phyloP scores from a whole-genome alignment of 2,888 invertebrate species.

The Sthenelais limicola region DNA sequence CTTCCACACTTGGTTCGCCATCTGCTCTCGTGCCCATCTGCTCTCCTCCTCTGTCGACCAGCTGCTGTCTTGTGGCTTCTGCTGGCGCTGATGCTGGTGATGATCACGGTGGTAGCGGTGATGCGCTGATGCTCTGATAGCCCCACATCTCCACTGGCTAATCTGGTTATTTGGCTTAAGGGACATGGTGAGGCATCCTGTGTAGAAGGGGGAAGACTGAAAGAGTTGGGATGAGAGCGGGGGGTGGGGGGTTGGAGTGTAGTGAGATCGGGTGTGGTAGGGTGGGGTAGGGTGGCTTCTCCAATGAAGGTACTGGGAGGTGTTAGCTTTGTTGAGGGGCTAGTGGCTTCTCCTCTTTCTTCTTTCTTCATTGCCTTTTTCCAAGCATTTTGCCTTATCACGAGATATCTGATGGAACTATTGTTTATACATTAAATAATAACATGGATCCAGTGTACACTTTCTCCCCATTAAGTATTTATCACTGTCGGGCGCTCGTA shows the following conservation, averaged over 20 bases:
- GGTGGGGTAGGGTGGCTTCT: background rate
- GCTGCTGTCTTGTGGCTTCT: too few species aligned
- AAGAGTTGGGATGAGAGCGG: background rate
- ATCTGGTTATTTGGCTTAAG: conserved; percentile 37
- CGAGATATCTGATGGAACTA: too few species aligned
- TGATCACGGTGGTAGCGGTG: conserved; percentile 23
- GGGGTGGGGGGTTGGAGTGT: background rate
- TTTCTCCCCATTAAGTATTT: too few species aligned
- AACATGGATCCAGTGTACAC: too few species aligned
- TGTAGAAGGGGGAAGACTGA: background rate
- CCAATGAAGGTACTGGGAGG: background rate
- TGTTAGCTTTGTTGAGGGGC: background rate
- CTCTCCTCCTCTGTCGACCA: too few species aligned
- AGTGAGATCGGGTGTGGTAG: background rate
- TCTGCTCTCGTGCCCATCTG: too few species aligned
- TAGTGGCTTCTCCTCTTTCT: too few species aligned
- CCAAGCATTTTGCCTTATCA: too few species aligned
- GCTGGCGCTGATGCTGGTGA: background rate
- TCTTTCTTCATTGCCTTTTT: too few species aligned
- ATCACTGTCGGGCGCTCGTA: too few species aligned
- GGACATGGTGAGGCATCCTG: background rate
- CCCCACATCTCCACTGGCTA: conserved; percentile 19
- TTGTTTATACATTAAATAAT: too few species aligned
- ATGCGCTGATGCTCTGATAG: conserved; percentile 25
- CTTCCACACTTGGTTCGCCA: too few species aligned